Evolutionary conservation across 2,113 vertebrate species (phyloP).

Genomic region (Dascyllus trimaculatus): DNA sequence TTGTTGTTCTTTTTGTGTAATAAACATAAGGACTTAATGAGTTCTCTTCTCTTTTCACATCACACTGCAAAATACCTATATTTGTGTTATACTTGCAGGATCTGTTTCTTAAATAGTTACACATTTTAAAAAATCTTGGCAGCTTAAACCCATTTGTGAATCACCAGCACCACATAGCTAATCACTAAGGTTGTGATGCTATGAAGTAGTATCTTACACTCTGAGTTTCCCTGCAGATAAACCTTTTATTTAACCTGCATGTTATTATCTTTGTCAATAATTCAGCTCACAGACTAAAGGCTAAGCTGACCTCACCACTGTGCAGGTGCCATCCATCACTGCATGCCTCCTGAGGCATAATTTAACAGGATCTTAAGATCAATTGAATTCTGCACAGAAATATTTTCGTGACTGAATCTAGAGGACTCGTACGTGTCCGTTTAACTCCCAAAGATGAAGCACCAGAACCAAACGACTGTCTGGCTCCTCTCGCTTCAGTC

Average conservation of each 20-base stretch:
- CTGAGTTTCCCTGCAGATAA: neutral
- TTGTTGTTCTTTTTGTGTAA: conserved; percentile 81
- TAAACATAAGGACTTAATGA: conserved; percentile 69
- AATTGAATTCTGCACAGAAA: conserved; percentile 13
- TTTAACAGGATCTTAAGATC: conserved; percentile 12
- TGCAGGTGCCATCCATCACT: neutral
- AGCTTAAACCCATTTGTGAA: neutral
- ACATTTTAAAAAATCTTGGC: neutral
- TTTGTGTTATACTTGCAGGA: neutral
- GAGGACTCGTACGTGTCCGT: neutral
- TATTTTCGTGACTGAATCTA: conserved; percentile 14
- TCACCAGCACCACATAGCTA: neutral
- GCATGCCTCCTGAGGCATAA: neutral
- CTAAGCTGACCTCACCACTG: neutral
- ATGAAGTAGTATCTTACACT: neutral
- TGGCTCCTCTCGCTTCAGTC: conserved; percentile 36
- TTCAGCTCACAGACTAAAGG: neutral
- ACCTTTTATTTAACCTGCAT: neutral
- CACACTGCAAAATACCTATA: neutral
- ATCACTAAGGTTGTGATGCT: neutral
- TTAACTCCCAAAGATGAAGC: conserved; percentile 32
- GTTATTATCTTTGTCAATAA: neutral
- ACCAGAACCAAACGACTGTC: neutral
- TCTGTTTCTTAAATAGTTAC: neutral
- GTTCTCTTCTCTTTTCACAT: conserved; percentile 40